Conservation (phyloP, 2,113 vertebrate species). For the Ceyx cyanopectus region DNA sequence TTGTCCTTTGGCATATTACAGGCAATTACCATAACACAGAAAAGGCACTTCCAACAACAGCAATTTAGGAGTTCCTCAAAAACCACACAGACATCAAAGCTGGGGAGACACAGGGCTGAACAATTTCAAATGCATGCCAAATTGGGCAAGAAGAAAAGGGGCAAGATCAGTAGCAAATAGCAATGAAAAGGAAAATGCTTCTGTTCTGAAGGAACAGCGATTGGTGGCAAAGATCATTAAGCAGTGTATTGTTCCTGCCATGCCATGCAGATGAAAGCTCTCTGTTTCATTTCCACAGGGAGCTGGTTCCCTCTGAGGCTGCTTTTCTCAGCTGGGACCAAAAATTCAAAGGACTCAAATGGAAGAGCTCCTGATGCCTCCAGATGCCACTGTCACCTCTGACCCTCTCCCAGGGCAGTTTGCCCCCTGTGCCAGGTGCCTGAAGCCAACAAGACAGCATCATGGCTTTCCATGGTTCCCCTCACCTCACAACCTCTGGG, state of each 20-base stretch:
- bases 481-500: neutral
- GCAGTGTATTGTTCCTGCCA: neutral
- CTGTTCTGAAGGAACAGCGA: slow-evolving; percentile 1
- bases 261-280: slow-evolving; percentile 30
- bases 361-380: neutral
- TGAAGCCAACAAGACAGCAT: neutral
- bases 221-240: slow-evolving; percentile 23
- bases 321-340: neutral
- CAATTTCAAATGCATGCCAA: slow-evolving; percentile 40
- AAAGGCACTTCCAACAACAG: neutral
- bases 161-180: slow-evolving; percentile 40
- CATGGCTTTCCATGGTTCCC: neutral
- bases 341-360: neutral
- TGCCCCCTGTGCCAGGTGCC: neutral
- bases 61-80: slow-evolving; percentile 31
- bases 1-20: neutral
- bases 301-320: neutral
- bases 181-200: neutral
- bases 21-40: slow-evolving; percentile 10
- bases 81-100: slow-evolving; percentile 30
- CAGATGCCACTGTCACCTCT: neutral
- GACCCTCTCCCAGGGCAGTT: neutral
- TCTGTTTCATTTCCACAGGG: neutral
- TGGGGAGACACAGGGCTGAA: slow-evolving; percentile 15
- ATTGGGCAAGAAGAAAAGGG: slow-evolving; percentile 22